Base-by-base conservation (phyloP, 2,888 invertebrate genomes). In the Stenodera caucasica region DNA sequence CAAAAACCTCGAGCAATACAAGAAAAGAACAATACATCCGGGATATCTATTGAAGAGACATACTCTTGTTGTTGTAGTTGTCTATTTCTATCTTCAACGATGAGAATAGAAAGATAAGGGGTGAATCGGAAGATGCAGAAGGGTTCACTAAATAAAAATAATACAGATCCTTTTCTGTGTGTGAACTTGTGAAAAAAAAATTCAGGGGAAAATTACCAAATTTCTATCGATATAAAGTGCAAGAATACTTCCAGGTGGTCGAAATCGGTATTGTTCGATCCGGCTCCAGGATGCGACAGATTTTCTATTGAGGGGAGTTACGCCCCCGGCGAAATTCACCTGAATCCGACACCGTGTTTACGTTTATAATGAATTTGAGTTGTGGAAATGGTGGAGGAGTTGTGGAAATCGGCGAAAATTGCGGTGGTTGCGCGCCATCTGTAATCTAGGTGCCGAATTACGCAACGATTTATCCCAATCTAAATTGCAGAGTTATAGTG, bases 21-120 rank as follows among this genome's bases (percentile, higher is more conserved):
- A 67, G 68, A 68, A 70, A 62, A 66, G 61, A 67, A 71, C 70
- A 69, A 73, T 72, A 62, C 60, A 58, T 64, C 67, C 56, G 65
- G 70, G 72, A 71, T 72, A 70, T 70, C 68, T 73, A 72, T 73
- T 71, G 72, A 72, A 70, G 63, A 74, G 74, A 73, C 73, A 74
- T n/a, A 74, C 72, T 74, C 73, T 40, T 40, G 15, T 37, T 18
- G 37, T 40, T 40, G n/a, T n/a, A n/a, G 35, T 35, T 35, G 37
- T 40, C 37, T 40, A 40, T 40, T 40, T 18, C 37, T 40, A 40
- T 40, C 37, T 40, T 9, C 8, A 40, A 40, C 37, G 37, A 40
- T 40, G 37, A 40, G 37, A 40, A 40, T 40, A 40, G 37, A 40
- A 61, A 68, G 67, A 71, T 70, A 71, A 72, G 70, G 70, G 70